Evolutionary conservation across 2,797 vertebrate species (phyloP).

Genomic region (Cyclopterus lumpus): DNA sequence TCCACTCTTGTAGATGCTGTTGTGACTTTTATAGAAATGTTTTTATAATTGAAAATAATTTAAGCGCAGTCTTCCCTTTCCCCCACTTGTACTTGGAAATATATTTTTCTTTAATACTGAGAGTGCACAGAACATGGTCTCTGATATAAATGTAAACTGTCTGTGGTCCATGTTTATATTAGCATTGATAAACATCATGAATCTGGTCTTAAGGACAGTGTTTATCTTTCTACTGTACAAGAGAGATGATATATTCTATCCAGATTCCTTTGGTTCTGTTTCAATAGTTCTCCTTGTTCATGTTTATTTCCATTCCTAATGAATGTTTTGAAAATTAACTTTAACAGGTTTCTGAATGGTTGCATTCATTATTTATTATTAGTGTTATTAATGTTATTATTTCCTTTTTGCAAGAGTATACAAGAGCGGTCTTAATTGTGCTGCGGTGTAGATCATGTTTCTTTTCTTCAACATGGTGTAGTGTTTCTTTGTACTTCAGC

Average conservation of each 20-base stretch:
- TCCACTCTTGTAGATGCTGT: conserved; percentile 23
- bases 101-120: conserved; percentile 66
- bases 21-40: conserved; percentile 48
- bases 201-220: conserved; percentile 74
- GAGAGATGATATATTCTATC: conserved; percentile 61
- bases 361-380: not conserved
- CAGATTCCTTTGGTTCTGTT: conserved; percentile 47
- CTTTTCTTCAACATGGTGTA: conserved; percentile 35
- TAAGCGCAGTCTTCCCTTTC: conserved; percentile 45
- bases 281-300: conserved; percentile 44
- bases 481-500: conserved; percentile 53
- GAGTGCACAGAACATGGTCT: conserved; percentile 65
- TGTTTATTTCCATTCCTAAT: conserved; percentile 37
- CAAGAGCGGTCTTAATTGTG: conserved; percentile 22
- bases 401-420: not conserved
- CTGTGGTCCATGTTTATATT: conserved; percentile 72
- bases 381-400: conserved; percentile 20
- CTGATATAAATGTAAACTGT: conserved; percentile 81
- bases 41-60: conserved; percentile 51
- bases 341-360: not conserved
- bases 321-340: conserved; percentile 11
- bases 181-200: conserved; percentile 77
- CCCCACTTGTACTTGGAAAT: conserved; percentile 50
- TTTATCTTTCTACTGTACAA: conserved; percentile 77
- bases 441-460: conserved; percentile 43